These are phyloP conservation scores for Hippocampus barbouri DNA, from an alignment of 2,113 vertebrate genomes.

Conservation along the genomic window DNA sequence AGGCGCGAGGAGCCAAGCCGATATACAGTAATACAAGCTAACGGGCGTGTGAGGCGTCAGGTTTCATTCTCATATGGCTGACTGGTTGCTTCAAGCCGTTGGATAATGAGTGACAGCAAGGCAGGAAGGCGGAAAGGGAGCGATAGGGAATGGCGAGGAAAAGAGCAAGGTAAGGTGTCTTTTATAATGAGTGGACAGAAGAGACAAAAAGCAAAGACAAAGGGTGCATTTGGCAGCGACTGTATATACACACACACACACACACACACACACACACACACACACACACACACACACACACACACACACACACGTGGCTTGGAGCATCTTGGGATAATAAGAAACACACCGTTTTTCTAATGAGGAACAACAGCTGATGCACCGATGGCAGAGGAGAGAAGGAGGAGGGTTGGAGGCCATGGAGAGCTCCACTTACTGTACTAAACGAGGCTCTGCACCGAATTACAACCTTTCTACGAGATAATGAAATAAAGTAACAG, in stretches of 20 bases:
- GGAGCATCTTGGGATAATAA: constrained; percentile 69
- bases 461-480: constrained; percentile 40
- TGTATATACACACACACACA: constrained; percentile 33
- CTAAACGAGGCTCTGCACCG: constrained; percentile 40
- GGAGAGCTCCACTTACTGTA: constrained; percentile 63
- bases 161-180: constrained; percentile 26
- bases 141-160: constrained; percentile 7
- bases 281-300: constrained; percentile 28
- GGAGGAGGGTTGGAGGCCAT: constrained; percentile 50
- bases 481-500: constrained; percentile 24
- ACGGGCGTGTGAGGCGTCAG: constrained; percentile 59
- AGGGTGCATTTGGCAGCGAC: constrained; percentile 60
- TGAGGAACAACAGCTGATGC: constrained; percentile 72
- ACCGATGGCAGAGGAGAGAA: constrained; percentile 55
- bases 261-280: constrained; percentile 34
- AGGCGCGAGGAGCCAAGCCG: constrained; percentile 51
- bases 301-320: constrained; percentile 53
- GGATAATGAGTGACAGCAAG: constrained; percentile 65
- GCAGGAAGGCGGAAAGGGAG: constrained; percentile 8
- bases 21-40: constrained; percentile 55
- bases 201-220: constrained; percentile 64
- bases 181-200: constrained; percentile 64
- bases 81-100: constrained; percentile 72
- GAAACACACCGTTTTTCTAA: constrained; percentile 72
- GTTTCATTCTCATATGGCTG: constrained; percentile 67